Percentiles rank a stretch among this genome's conserved stretches.
These are phyloP conservation scores for crab-eating macaque (Macaca fascicularis) DNA, from an alignment of 2,113 vertebrate genomes.

Conservation along the genomic window T2T-MFA8v1.1 NC_088381.1:58261501-58262000, in stretches of 20 bases:
- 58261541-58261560: not conserved
- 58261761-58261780: not conserved
- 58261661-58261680: not conserved
- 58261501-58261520: not conserved
- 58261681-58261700: not conserved
- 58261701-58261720: too few species aligned
- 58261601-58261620: not conserved
- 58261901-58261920: not conserved
- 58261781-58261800: not conserved
- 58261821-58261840: not conserved
- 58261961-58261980: not conserved
- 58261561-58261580: not conserved
- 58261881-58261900: not conserved
- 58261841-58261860: not conserved
- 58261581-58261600: not conserved
- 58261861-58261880: not conserved
- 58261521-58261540: not conserved
- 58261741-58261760: not conserved
- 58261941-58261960: not conserved
- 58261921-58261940: not conserved
- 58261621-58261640: not conserved
- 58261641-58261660: not conserved
- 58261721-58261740: rapidly evolving
- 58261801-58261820: not conserved
- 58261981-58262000: not conserved